Base-by-base conservation (phyloP, 1,140 invertebrate genomes). In the Alviniconcha marisindica region DNA sequence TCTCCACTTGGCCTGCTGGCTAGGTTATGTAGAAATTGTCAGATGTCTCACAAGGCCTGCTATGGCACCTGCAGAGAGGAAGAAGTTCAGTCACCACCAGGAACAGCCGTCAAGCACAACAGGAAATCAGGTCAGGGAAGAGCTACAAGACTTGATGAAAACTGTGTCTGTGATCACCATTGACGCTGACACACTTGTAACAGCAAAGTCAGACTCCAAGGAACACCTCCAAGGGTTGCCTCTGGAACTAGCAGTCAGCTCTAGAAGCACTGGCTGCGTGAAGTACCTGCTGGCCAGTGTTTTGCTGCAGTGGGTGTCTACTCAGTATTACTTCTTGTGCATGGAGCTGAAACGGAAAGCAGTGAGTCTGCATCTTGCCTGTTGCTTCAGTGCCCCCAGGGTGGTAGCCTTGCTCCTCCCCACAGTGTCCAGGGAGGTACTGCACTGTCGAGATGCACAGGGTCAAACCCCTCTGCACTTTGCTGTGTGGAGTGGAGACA, bases 401-500 rank as follows among this genome's bases (percentile, higher is more conserved):
- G 33, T 79, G 54, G 60, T 79, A n/a, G 15, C 33, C 15, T 18
- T 79, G 21, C 54, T 79, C 5, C 54, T 79, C 12, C n/a, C 54
- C 10, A 33, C 38, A 31, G 38, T 63, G 48, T 54, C 60, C 1
- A n/a, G 18, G 3, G 31, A 63, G 14, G 54, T 38, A 2, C 0
- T 79, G 36, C n/a, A 38, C 5, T 56, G 54, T 28, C 21, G 54
- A 12, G 77, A 79, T 40, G 40, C 24, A 12, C 54, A 63, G 38
- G 77, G 77, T 2, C 54, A 79, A 10, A 79, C 31, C 0, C 77
- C 77, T 21, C 54, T 79, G 14, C 77, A 79, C 60, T 18, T 79
- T 5, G 77, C 77, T 14, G n/a, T 40, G 54, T 79, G 77, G 77
- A 79, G n/a, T 21, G 77, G 77, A 24, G 77, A 79, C 33, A 79